Conservation (phyloP, 2,113 vertebrate species). For the Lophochroa leadbeateri region DNA sequence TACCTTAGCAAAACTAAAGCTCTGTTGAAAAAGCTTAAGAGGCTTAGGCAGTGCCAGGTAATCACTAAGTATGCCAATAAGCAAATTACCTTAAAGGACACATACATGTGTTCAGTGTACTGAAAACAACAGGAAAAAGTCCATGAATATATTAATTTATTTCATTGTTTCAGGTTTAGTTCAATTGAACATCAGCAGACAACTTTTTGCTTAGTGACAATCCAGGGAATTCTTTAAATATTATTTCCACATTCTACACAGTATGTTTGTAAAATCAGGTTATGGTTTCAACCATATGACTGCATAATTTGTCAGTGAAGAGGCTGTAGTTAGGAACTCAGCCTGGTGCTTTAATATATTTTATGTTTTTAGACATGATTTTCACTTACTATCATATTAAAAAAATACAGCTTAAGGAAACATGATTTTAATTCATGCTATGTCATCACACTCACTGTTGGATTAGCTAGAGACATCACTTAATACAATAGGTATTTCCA, state of each 20-base stretch:
- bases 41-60: not conserved
- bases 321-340: not conserved
- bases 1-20: not conserved
- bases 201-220: slow-evolving; percentile 47
- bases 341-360: not conserved
- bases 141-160: slow-evolving; percentile 59
- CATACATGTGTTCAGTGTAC: not conserved
- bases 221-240: not conserved
- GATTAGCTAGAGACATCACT: not conserved
- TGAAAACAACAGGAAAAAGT: not conserved
- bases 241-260: not conserved
- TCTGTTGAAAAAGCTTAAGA: not conserved
- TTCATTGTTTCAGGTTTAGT: slow-evolving; percentile 29
- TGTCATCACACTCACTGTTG: not conserved
- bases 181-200: slow-evolving; percentile 63
- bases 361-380: not conserved
- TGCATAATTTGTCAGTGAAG: not conserved
- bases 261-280: not conserved
- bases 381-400: not conserved
- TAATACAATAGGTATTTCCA: not conserved
- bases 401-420: slow-evolving; percentile 7
- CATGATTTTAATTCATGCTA: not conserved
- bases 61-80: not conserved
- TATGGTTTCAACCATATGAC: not conserved
- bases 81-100: not conserved